A percentile compares a stretch with the other conserved stretches of the same genome.
Evolutionary conservation across 2,797 vertebrate genomes (phyloP).

Genomic region (Pantherophis alleghaniensis): DNA sequence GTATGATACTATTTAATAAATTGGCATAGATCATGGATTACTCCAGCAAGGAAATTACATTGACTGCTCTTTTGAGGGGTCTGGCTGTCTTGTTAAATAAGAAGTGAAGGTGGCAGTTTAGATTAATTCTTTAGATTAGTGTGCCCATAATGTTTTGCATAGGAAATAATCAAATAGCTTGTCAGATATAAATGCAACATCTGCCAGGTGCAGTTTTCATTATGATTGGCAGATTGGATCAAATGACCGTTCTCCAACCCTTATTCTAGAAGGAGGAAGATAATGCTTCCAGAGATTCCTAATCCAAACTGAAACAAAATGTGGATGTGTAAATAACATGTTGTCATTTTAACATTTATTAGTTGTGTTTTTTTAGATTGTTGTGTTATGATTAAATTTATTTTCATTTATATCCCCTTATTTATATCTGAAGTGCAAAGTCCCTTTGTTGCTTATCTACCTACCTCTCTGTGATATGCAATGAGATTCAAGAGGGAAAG

Average conservation of each 20-base stretch:
- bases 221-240: conserved; percentile 36
- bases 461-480: neutral
- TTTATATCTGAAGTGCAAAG: neutral
- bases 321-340: neutral
- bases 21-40: neutral
- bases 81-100: neutral
- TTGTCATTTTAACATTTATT: neutral
- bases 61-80: neutral
- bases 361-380: neutral
- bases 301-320: neutral
- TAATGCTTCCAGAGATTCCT: conserved; percentile 24
- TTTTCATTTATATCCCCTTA: neutral
- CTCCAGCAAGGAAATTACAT: neutral
- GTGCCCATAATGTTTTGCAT: conserved; percentile 28
- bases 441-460: neutral
- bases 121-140: conserved; percentile 2
- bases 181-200: conserved; percentile 38
- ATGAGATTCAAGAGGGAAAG: neutral
- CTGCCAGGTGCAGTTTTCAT: conserved; percentile 45
- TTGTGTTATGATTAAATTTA: neutral
- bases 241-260: conserved; percentile 35
- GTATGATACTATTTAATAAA: neutral
- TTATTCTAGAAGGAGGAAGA: conserved; percentile 36
- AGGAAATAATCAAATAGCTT: conserved; percentile 39
- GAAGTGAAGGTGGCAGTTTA: neutral